Evolutionary conservation across 1,140 invertebrate genomes (phyloP), one percentile per base, ranked within the genome.

Genomic region (Drosophila seguyi): DNA sequence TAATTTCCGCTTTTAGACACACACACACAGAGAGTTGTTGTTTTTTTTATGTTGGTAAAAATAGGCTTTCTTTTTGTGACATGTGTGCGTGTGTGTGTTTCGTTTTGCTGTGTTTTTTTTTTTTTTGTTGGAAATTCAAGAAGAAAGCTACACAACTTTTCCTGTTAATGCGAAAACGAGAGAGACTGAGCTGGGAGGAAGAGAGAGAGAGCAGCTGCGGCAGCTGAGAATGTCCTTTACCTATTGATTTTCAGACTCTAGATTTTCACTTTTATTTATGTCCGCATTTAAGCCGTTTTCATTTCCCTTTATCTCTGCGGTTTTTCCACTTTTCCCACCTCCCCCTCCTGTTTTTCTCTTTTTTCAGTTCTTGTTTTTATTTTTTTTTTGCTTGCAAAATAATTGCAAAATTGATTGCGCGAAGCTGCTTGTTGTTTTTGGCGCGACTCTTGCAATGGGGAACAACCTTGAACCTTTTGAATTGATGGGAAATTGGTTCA

Each of bases 1-100:
- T 81, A 85, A 88, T 88, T 88, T 88, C 85, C 85, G 85, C 78
- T 88, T 81, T 81, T 66, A 66, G 76, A 50, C 62, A 56, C 48
- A 50, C 62, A 56, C 48, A 72, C 45, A 45, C 20, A 52, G 3
- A 53, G n/a, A 50, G 65, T 77, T 59, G 45, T n/a, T 45, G 79
- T 72, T 83, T 69, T 66, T 63, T 65, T 18, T 42, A 18, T 44
- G 18, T 48, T 58, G 67, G 44, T 71, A 79, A 65, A 87, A 86
- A 86, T 88, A 87, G 83, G 75, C 75, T 39, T 53, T 55, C 22
- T 38, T 8, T 34, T 6, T 38, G 52, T 36, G 20, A 22, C 50
- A 53, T 22, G 50, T 13, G 48, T 57, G n/a, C n/a, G 66, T 65
- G 56, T 62, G 34, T 56, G 14, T 52, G 13, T 52, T 31, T 52